phyloP scores from a whole-genome alignment of 2,888 invertebrate genomes.

The Hemithea aestivaria region DNA sequence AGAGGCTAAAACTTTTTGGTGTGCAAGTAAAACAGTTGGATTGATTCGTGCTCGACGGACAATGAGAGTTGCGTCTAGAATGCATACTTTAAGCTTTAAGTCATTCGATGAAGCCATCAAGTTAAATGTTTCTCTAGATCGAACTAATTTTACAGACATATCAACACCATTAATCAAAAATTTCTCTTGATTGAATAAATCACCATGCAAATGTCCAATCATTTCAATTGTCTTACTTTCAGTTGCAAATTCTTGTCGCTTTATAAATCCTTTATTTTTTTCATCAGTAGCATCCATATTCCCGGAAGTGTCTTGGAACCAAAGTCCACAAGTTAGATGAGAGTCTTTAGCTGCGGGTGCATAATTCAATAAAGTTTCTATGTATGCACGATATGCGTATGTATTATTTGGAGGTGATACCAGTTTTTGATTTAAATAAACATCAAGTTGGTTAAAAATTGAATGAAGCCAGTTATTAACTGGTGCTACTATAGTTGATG shows the following conservation, averaged over 20 bases:
- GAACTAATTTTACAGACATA: constrained; percentile 19
- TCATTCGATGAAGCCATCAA: constrained; percentile 12
- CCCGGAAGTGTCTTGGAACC: constrained; percentile 25
- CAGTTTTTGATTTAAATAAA: constrained; percentile 32
- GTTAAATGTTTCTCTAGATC: constrained; percentile 9
- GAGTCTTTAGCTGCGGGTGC: constrained; percentile 27
- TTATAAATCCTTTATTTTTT: constrained; percentile 21
- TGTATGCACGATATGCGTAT: constrained; percentile 20
- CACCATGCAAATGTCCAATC: constrained; percentile 27
- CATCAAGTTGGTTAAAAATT: constrained; percentile 23
- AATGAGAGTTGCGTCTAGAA: constrained; percentile 19
- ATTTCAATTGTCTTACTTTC: constrained; percentile 27
- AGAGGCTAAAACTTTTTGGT: constrained; percentile 21
- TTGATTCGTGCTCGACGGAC: constrained; percentile 17
- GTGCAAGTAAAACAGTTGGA: constrained; percentile 22
- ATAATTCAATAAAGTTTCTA: constrained; percentile 32
- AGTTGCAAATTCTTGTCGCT: constrained; percentile 15
- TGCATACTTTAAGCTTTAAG: constrained; percentile 18
- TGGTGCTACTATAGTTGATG: constrained; percentile 27
- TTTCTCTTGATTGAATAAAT: too few species aligned
- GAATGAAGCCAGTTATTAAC: constrained; percentile 34
- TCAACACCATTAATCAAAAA: constrained; percentile 28
- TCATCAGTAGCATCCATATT: constrained; percentile 13
- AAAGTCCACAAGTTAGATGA: constrained; percentile 19
- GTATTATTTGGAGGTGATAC: too few species aligned